Evolutionary conservation across 2,797 vertebrate genomes (phyloP).

Genomic region (Sternotherus odoratus): DNA sequence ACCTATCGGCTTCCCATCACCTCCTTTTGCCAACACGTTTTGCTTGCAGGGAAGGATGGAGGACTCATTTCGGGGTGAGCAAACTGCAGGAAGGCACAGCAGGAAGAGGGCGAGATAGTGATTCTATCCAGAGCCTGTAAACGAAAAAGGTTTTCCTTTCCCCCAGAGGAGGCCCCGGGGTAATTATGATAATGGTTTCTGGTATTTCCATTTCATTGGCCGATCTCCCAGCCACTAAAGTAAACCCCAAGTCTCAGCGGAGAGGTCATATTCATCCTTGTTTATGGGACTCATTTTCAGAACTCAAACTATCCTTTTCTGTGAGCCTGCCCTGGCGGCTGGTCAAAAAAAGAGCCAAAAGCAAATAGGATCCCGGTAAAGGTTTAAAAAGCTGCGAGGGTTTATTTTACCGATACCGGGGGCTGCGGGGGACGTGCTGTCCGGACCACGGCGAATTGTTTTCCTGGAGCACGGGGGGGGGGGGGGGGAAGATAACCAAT

Average conservation of each 20-base stretch:
- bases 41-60: background rate
- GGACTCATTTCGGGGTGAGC: background rate
- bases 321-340: slow-evolving; percentile 30
- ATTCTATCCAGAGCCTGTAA: background rate
- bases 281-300: slow-evolving; percentile 68
- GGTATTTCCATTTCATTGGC: slow-evolving; percentile 63
- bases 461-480: background rate
- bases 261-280: slow-evolving; percentile 28
- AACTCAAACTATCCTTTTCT: slow-evolving; percentile 50
- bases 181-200: slow-evolving; percentile 59
- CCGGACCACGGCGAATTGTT: rapidly evolving
- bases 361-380: background rate
- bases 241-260: slow-evolving; percentile 46
- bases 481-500: background rate
- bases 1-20: background rate
- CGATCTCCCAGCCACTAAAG: slow-evolving; percentile 54
- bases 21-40: background rate
- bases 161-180: background rate
- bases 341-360: slow-evolving; percentile 20
- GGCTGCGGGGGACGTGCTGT: background rate
- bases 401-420: background rate
- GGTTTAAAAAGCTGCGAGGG: background rate
- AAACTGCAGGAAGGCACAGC: background rate
- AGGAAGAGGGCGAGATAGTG: background rate
- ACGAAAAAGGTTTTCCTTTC: background rate